Conservation (phyloP, 2,797 vertebrate species). For the Sebastes diaconus region DNA sequence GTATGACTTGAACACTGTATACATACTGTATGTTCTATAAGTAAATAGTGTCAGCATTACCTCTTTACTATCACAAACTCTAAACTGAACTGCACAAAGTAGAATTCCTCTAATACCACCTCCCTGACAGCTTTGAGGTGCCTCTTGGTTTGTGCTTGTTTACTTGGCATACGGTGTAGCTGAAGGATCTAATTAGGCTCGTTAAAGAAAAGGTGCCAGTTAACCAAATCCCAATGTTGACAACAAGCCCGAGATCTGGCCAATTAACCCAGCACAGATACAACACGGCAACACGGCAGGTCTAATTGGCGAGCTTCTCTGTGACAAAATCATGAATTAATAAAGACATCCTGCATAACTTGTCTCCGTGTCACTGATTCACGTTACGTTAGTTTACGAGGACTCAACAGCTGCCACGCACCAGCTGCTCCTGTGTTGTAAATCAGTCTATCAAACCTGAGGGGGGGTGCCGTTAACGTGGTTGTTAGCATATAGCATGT, state of each 20-base stretch:
- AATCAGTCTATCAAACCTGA: slow-evolving; percentile 14
- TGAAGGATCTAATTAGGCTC: slow-evolving; percentile 37
- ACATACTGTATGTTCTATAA: background rate
- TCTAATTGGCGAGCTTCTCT: slow-evolving; percentile 47
- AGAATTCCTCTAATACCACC: background rate
- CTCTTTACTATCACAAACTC: background rate
- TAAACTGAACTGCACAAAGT: background rate
- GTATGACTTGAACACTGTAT: background rate
- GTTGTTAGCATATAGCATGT: background rate
- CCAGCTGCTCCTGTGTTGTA: slow-evolving; percentile 37
- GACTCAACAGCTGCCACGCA: slow-evolving; percentile 35
- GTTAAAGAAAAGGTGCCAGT: slow-evolving; percentile 31
- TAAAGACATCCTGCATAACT: slow-evolving; percentile 40
- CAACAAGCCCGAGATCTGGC: slow-evolving; percentile 25
- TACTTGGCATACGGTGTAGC: background rate
- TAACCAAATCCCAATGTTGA: slow-evolving; percentile 41
- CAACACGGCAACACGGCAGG: slow-evolving; percentile 28
- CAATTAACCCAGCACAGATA: slow-evolving; percentile 51
- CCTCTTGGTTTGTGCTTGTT: slow-evolving; percentile 15
- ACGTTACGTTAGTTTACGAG: slow-evolving; percentile 9
- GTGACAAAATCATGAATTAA: slow-evolving; percentile 55
- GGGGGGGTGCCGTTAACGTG: background rate
- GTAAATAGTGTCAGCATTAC: background rate
- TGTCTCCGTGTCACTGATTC: slow-evolving; percentile 32
- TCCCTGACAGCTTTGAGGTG: slow-evolving; percentile 6